These are phyloP conservation scores for Paracanthobrama guichenoti DNA, from an alignment of 2,113 vertebrate species.

Conservation along the genomic window DNA sequence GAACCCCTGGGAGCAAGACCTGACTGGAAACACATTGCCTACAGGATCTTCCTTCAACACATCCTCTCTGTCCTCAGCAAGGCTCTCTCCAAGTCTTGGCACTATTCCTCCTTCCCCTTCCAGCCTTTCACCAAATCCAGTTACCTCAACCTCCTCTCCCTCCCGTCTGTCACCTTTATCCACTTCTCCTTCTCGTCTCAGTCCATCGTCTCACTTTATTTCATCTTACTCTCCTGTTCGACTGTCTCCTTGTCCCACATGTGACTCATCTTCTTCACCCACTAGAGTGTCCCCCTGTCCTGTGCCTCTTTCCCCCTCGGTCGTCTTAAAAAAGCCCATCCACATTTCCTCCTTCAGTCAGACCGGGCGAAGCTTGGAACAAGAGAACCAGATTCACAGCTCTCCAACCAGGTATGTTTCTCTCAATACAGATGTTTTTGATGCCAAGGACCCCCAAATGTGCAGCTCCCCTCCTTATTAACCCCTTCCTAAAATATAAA, in stretches of 20 bases:
- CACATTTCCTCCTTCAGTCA: constrained; percentile 70
- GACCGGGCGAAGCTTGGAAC: constrained; percentile 58
- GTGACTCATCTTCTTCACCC: constrained; percentile 12
- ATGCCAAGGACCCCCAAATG: not conserved
- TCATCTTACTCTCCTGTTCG: constrained; percentile 35
- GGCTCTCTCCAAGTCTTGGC: constrained; percentile 30
- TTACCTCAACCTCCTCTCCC: not conserved
- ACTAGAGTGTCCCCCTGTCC: constrained; percentile 56
- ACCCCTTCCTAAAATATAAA: not conserved
- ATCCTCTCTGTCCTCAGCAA: constrained; percentile 28
- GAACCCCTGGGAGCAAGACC: constrained; percentile 32
- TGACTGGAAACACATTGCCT: not conserved
- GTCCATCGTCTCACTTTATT: constrained; percentile 26
- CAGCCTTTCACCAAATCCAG: not conserved
- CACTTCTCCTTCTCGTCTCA: constrained; percentile 39
- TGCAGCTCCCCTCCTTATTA: not conserved
- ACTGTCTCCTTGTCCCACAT: constrained; percentile 38
- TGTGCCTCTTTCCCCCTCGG: constrained; percentile 68
- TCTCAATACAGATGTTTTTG: not conserved
- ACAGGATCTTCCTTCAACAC: not conserved
- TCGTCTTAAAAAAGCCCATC: constrained; percentile 73
- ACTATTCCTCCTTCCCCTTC: not conserved
- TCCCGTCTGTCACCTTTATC: constrained; percentile 21
- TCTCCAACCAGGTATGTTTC: constrained; percentile 59
- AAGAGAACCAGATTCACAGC: constrained; percentile 9